Evolutionary conservation across 2,888 invertebrate genomes (phyloP).

Genomic region (Conomelus anceps): DNA sequence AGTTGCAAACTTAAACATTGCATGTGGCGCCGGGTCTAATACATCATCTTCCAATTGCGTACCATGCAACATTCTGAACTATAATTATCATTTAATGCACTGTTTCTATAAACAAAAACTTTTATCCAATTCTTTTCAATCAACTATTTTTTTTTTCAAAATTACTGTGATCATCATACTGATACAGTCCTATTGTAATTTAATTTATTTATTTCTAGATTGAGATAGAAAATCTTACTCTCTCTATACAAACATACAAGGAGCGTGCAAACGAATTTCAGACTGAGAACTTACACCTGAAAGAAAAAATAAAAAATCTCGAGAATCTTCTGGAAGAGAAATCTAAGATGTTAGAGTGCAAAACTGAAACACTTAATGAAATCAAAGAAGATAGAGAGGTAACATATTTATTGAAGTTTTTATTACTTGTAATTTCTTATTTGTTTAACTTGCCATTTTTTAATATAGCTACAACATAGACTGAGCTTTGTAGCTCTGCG

Average conservation of each 20-base stretch:
- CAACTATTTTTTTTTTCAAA: neutral
- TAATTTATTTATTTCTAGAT: neutral
- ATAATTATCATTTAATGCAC: no score
- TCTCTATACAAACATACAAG: neutral
- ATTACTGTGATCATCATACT: neutral
- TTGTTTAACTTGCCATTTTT: no score
- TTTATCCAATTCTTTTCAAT: neutral
- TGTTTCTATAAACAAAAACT: neutral
- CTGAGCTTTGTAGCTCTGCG: no score
- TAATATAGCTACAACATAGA: no score
- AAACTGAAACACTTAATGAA: neutral
- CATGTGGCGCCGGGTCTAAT: no score
- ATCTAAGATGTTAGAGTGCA: neutral
- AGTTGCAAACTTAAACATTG: no score
- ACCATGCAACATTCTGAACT: no score
- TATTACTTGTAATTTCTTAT: no score
- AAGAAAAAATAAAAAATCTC: neutral
- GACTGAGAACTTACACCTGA: neutral
- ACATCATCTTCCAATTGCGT: no score
- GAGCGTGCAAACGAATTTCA: neutral
- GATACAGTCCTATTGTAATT: no score
- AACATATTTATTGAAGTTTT: neutral
- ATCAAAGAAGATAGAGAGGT: neutral
- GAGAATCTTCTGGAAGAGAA: neutral
- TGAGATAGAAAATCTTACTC: neutral